Percentiles rank a stretch among this genome's conserved stretches.
These are phyloP conservation scores for Oncorhynchus nerka DNA, from an alignment of 2,113 vertebrate species.

Conservation along the genomic window DNA sequence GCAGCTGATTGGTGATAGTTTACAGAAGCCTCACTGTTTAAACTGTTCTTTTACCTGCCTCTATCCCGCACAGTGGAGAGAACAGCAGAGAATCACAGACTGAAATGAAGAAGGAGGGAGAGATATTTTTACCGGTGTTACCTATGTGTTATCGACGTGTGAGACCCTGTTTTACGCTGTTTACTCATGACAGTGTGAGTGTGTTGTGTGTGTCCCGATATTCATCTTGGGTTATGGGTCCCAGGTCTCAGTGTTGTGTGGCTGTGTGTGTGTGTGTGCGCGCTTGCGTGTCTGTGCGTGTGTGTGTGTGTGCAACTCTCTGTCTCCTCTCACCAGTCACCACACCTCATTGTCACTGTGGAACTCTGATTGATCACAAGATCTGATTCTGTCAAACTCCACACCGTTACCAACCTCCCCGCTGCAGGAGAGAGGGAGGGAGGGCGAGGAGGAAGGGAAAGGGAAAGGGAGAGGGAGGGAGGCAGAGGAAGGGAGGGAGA, in stretches of 20 bases:
- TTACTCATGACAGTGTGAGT: background rate
- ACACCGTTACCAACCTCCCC: slow-evolving; percentile 25
- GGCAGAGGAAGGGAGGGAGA: background rate
- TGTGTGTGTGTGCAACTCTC: background rate
- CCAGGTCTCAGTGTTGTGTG: slow-evolving; percentile 29
- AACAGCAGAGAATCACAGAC: slow-evolving; percentile 37
- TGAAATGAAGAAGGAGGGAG: background rate
- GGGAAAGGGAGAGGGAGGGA: background rate
- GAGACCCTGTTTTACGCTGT: background rate
- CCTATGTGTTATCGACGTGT: slow-evolving; percentile 29
- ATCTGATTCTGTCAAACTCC: slow-evolving; percentile 65
- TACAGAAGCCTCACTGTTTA: slow-evolving; percentile 65
- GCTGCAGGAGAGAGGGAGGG: slow-evolving; percentile 2
- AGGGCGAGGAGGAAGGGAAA: background rate
- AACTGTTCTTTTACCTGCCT: slow-evolving; percentile 37
- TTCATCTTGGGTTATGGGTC: slow-evolving; percentile 33
- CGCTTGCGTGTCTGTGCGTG: slow-evolving; percentile 19
- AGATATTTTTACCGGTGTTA: slow-evolving; percentile 30
- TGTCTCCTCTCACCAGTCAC: slow-evolving; percentile 44
- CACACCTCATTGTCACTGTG: slow-evolving; percentile 29
- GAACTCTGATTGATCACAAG: slow-evolving; percentile 67
- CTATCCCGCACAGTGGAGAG: slow-evolving; percentile 41
- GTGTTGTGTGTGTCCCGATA: slow-evolving; percentile 10
- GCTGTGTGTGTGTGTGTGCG: background rate
- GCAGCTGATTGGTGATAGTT: slow-evolving; percentile 72